A percentile compares a stretch with the other conserved stretches of the same genome.
Evolutionary conservation across 1,140 invertebrate genomes (phyloP).

Genomic region (Drosophila pseudoananassae): DNA sequence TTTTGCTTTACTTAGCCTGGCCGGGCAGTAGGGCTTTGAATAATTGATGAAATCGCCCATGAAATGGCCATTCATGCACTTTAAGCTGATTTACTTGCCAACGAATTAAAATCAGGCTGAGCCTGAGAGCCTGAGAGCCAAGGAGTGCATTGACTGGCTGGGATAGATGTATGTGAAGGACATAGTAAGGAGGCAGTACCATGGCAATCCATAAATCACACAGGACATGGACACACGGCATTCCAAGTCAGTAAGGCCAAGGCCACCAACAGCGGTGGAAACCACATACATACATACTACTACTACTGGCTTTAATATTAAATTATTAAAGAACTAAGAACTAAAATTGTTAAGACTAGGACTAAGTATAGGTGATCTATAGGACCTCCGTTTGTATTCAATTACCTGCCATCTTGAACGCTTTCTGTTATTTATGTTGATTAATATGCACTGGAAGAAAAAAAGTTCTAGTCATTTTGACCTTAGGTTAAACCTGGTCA

Average conservation of each 20-base stretch:
- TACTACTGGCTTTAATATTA: constrained; percentile 1
- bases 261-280: constrained; percentile 24
- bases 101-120: constrained; percentile 54
- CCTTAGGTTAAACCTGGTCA: constrained; percentile 10
- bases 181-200: constrained; percentile 7
- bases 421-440: constrained; percentile 11
- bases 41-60: constrained; percentile 66
- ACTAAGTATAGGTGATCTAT: too few species aligned
- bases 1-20: constrained; percentile 28
- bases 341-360: too few species aligned
- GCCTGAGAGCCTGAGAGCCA: neutral
- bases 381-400: neutral
- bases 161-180: neutral
- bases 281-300: too few species aligned
- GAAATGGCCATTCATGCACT: constrained; percentile 55
- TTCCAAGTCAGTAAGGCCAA: constrained; percentile 42
- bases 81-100: constrained; percentile 58
- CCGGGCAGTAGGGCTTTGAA: constrained; percentile 39
- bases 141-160: constrained; percentile 24
- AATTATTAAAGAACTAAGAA: too few species aligned
- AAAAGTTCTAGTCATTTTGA: neutral
- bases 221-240: constrained; percentile 4
- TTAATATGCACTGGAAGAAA: constrained; percentile 12
- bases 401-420: constrained; percentile 1
- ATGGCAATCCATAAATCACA: constrained; percentile 64